Conservation (phyloP, 2,888 invertebrate species). For the Itoplectis maculator region DNA sequence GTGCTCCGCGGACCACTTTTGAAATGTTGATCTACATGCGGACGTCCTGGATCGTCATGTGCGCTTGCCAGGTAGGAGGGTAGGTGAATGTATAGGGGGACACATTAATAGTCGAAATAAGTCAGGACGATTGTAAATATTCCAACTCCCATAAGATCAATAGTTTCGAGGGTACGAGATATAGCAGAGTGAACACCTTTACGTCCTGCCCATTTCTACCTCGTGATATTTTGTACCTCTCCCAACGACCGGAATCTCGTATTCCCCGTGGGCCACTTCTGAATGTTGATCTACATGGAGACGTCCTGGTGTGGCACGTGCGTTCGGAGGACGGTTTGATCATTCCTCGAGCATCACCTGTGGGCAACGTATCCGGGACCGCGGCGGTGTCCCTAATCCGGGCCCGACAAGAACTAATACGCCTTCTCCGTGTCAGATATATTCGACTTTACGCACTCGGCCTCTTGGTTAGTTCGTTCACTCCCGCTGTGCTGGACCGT, state of each 20-base stretch:
- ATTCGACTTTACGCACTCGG: constrained; percentile 43
- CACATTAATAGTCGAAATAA: constrained; percentile 62
- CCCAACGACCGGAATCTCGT: too few relatives aligned
- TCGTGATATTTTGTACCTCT: too few relatives aligned
- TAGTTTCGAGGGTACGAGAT: too few relatives aligned
- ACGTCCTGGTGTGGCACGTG: too few relatives aligned
- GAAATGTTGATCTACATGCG: too few relatives aligned
- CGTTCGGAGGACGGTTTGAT: background rate
- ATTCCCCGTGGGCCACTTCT: too few relatives aligned
- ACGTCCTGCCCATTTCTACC: too few relatives aligned
- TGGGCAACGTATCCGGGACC: background rate
- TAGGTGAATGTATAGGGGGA: background rate
- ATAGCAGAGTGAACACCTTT: background rate
- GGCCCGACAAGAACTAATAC: background rate
- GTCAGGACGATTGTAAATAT: background rate
- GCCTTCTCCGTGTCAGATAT: constrained; percentile 39
- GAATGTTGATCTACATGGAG: too few relatives aligned
- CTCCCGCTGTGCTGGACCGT: constrained; percentile 27
- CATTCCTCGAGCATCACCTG: background rate
- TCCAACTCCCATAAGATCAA: too few relatives aligned
- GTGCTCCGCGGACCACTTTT: too few relatives aligned
- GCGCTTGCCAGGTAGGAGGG: background rate
- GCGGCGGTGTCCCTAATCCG: background rate
- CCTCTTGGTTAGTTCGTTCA: constrained; percentile 22
- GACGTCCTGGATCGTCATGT: too few relatives aligned